Evolutionary conservation across 2,797 vertebrate genomes (phyloP).

Genomic region (Coendou prehensilis): DNA sequence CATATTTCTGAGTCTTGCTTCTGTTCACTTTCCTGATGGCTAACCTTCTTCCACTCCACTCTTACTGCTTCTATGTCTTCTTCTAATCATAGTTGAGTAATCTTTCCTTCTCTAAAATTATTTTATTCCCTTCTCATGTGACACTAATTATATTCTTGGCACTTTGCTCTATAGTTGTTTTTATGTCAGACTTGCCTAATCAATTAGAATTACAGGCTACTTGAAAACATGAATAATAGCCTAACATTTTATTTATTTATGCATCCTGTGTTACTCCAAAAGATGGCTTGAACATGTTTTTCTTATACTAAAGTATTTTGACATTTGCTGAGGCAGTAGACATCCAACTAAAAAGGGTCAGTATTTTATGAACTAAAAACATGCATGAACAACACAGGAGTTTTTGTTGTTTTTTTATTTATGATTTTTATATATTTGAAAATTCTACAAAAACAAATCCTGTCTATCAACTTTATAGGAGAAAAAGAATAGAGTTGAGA

Average conservation of each 20-base stretch:
- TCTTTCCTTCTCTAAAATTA: background rate
- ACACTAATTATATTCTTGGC: background rate
- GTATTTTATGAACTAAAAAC: background rate
- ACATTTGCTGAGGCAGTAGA: background rate
- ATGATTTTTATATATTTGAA: conserved; percentile 57
- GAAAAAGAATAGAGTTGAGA: conserved; percentile 44
- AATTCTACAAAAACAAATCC: conserved; percentile 16
- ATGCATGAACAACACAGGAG: background rate
- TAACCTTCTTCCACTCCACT: fast-evolving
- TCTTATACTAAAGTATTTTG: background rate
- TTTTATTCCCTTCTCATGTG: background rate
- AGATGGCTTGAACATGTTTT: background rate
- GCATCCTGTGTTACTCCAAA: background rate
- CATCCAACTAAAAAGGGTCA: background rate
- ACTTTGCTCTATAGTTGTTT: background rate
- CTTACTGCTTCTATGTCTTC: background rate
- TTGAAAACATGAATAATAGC: background rate
- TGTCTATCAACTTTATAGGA: background rate
- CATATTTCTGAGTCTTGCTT: background rate
- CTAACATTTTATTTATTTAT: conserved; percentile 6
- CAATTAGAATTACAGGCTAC: conserved; percentile 19
- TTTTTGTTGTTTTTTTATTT: conserved; percentile 38
- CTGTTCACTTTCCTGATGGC: fast-evolving
- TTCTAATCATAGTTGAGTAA: background rate
- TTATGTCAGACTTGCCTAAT: background rate